Conservation (phyloP, 1,140 invertebrate species). For the Saccostrea glomerata region DNA sequence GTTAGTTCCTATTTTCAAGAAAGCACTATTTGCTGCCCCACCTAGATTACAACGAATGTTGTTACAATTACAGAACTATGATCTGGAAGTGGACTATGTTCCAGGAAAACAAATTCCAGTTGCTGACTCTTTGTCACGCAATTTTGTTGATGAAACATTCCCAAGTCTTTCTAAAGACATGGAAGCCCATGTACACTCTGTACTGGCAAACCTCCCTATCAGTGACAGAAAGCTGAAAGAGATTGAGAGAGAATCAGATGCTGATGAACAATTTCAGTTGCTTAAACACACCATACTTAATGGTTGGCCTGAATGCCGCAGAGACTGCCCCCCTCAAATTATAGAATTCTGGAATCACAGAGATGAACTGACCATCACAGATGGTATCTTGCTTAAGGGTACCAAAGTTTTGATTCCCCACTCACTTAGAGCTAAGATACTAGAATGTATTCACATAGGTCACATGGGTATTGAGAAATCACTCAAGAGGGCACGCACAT, state of each 20-base stretch:
- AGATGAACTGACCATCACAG: too few species aligned
- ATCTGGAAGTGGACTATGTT: too few species aligned
- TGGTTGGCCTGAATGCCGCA: slow-evolving; percentile 51
- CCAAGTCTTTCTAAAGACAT: slow-evolving; percentile 40
- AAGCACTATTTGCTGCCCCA: too few species aligned
- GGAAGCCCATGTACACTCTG: slow-evolving; percentile 44
- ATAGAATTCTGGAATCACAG: slow-evolving; percentile 51
- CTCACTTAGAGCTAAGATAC: too few species aligned
- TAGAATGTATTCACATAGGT: slow-evolving; percentile 54
- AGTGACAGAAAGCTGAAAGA: slow-evolving; percentile 49
- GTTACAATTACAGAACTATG: too few species aligned
- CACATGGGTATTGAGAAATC: slow-evolving; percentile 56
- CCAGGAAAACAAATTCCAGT: too few species aligned
- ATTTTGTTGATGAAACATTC: slow-evolving; percentile 44
- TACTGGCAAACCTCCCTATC: slow-evolving; percentile 43
- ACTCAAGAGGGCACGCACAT: slow-evolving; percentile 51
- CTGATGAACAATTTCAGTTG: slow-evolving; percentile 15
- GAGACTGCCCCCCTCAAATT: slow-evolving; percentile 32
- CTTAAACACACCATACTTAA: slow-evolving; percentile 49
- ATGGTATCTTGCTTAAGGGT: too few species aligned
- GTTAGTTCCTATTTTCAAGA: too few species aligned
- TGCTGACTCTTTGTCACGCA: too few species aligned
- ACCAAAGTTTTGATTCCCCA: too few species aligned
- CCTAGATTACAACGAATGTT: too few species aligned
- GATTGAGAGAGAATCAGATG: not conserved